These are phyloP conservation scores for Hetaerina americana DNA, from an alignment of 1,140 invertebrate species.

Conservation along the genomic window DNA sequence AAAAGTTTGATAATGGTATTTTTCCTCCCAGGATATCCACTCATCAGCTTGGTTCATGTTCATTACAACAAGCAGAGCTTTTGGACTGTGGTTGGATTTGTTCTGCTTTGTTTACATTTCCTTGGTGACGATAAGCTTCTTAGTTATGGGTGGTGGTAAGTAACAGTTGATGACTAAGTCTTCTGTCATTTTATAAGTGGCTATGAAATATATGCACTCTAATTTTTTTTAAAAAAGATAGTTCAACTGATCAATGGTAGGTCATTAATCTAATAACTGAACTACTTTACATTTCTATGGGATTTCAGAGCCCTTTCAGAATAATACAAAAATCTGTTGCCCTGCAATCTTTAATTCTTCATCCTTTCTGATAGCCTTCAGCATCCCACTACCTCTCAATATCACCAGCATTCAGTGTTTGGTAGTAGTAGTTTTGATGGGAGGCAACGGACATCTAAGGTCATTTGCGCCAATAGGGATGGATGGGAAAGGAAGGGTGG, in stretches of 20 bases:
- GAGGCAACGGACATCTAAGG: no score
- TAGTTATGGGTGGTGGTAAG: constrained; percentile 18
- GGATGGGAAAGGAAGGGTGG: no score
- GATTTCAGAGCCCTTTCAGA: no score
- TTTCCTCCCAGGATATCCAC: constrained; percentile 42
- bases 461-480: no score
- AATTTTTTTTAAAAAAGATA: background rate
- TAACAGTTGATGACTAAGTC: constrained; percentile 5
- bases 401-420: no score
- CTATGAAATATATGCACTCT: background rate
- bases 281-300: background rate
- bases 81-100: constrained; percentile 41
- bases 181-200: background rate
- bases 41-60: constrained; percentile 49
- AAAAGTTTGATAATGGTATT: background rate
- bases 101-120: constrained; percentile 34
- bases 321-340: no score
- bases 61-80: constrained; percentile 35
- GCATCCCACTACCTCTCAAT: no score
- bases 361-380: no score
- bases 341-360: no score
- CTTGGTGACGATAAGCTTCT: constrained; percentile 30
- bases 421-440: no score
- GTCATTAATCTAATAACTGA: no score
- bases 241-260: no score